Evolutionary conservation across 2,888 invertebrate genomes (phyloP), one percentile per base, ranked within the genome.

Genomic region (Laothoe populi): DNA sequence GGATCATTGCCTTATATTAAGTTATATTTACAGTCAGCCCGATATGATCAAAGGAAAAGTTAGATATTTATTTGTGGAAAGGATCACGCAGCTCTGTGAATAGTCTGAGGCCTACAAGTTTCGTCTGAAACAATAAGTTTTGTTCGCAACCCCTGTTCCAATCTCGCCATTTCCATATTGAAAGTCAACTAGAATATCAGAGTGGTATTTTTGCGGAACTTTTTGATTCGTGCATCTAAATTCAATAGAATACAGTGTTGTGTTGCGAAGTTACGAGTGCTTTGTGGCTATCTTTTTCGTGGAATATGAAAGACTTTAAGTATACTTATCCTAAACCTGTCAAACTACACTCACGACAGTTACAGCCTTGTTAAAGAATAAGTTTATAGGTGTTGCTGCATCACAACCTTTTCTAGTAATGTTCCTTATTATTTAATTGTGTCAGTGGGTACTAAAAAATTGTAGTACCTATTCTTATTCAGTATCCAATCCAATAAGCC

Each of bases 91-190:
- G 24, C 26, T 26, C 48, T 24, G 7, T 4, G 19, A 35, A 19
- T 35, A 35, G 35, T 53, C 19, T 19, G 19, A 53, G 19, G 31
- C 10, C 53, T 53, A 53, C 24, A 24, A 48, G 53, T 53, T 53
- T 19, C 24, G 24, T 19, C 19, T 35, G 31, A 53, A 53, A 53
- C 53, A 53, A 53, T 53, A 53, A 53, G 53, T 53, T 35, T 53
- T 35, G 31, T 19, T 53, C 31, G 19, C 31, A 10, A 53, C 31
- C 19, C 35, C 31, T 53, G 19, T 35, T 53, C 48, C 53, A 53
- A 53, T 53, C 35, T 19, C 13, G 19, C 53, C 16, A 53, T 53
- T 53, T 53, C 53, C 53, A 53, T 53, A 53, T 53, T 31, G 53
- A 16, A 19, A 53, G 53, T 19, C 53, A 35, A 35, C 19, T 48